Percentiles rank a stretch among this genome's conserved stretches.
Conservation (phyloP, 2,888 invertebrate genomes). For the Apotomis capreana region DNA sequence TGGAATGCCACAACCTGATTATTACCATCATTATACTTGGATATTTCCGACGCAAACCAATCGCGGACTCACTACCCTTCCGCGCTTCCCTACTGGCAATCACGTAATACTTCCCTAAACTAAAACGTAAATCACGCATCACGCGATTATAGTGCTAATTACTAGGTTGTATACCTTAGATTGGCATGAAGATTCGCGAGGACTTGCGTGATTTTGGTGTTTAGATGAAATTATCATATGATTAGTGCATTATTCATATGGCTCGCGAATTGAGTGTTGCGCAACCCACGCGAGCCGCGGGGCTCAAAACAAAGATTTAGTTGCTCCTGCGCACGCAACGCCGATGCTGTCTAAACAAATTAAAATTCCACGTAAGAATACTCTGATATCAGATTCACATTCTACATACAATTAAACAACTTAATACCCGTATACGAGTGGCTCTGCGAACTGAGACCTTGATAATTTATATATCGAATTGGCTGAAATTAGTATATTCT, state of each 20-base stretch:
- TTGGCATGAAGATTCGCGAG: neutral
- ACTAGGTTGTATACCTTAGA: neutral
- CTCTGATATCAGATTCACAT: neutral
- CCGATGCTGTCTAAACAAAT: conserved; percentile 30
- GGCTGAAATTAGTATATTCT: no score
- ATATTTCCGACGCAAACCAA: conserved; percentile 3
- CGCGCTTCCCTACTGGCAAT: conserved; percentile 21
- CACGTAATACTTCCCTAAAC: conserved; percentile 1
- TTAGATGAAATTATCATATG: neutral
- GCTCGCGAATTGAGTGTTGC: conserved; percentile 18
- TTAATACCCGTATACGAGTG: neutral
- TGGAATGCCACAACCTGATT: conserved; percentile 7
- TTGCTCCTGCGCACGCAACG: conserved; percentile 18
- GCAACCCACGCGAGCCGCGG: conserved; percentile 30
- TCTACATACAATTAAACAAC: neutral
- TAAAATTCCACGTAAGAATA: conserved; percentile 7
- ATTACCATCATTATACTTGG: conserved; percentile 4
- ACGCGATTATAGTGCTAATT: neutral
- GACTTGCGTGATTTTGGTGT: neutral
- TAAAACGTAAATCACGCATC: neutral
- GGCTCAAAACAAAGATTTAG: conserved; percentile 17
- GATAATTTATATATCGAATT: no score
- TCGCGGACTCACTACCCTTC: conserved; percentile 9
- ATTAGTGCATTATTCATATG: conserved; percentile 18
- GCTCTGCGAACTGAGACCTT: no score